Percentiles rank a stretch among this genome's conserved stretches.
These are phyloP conservation scores for Ptychadena robeensis DNA, from an alignment of 2,797 vertebrate species.

Conservation along the genomic window DNA sequence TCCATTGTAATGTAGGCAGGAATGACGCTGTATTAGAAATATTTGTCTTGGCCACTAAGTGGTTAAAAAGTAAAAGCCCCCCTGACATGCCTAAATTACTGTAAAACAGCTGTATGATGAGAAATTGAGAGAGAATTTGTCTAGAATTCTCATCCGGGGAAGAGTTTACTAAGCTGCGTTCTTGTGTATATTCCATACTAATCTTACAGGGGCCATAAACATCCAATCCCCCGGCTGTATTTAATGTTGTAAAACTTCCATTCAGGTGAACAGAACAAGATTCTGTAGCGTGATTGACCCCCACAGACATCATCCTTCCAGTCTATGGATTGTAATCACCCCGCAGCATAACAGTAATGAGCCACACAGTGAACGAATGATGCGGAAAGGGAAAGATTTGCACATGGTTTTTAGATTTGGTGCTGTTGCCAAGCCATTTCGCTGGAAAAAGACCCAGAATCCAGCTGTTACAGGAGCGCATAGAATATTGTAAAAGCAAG, in stretches of 20 bases:
- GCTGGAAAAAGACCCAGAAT: constrained; percentile 1
- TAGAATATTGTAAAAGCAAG: background rate
- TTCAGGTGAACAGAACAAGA: constrained; percentile 8
- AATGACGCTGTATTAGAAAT: too few relatives aligned
- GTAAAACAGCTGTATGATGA: background rate
- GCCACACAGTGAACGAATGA: constrained; percentile 8
- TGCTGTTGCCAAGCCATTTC: constrained; percentile 19
- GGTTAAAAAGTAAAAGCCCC: background rate
- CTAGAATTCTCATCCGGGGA: background rate
- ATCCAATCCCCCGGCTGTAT: constrained; percentile 5
- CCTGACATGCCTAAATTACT: background rate
- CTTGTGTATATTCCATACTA: background rate
- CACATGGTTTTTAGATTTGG: constrained; percentile 20
- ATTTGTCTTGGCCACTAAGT: background rate
- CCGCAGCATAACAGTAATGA: constrained; percentile 21
- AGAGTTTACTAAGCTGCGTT: background rate
- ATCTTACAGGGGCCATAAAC: background rate
- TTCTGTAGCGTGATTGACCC: background rate
- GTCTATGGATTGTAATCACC: constrained; percentile 24
- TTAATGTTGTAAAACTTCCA: constrained; percentile 2
- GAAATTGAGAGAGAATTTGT: background rate
- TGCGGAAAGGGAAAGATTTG: constrained; percentile 8
- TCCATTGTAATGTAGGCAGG: background rate
- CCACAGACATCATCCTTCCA: constrained; percentile 11
- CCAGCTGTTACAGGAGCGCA: background rate